Conservation (phyloP, 2,797 vertebrate genomes). For the Danio kyathit region DNA sequence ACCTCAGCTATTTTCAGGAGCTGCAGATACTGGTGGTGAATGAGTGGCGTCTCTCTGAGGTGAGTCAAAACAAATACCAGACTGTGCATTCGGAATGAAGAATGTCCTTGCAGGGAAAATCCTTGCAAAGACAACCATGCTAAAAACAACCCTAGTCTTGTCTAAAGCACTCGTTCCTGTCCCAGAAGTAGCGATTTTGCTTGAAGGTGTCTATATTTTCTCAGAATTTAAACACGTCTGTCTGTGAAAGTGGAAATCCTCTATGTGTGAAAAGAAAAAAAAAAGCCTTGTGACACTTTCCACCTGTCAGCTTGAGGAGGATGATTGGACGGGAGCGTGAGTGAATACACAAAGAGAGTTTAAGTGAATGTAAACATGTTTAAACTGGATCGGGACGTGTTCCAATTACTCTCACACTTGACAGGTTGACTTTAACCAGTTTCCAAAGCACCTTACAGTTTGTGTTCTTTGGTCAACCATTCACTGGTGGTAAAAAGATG, state of each 20-base stretch:
- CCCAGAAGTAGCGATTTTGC: slow-evolving; percentile 32
- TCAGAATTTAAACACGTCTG: slow-evolving; percentile 14
- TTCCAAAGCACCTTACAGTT: background rate
- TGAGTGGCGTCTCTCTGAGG: slow-evolving; percentile 43
- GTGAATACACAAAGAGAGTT: slow-evolving; percentile 15
- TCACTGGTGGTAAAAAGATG: slow-evolving; percentile 45
- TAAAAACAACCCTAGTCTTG: slow-evolving; percentile 60
- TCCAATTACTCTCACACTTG: slow-evolving; percentile 16
- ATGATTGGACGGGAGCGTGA: slow-evolving; percentile 6
- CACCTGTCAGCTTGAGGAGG: slow-evolving; percentile 39
- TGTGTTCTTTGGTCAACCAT: slow-evolving; percentile 25
- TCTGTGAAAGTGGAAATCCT: slow-evolving; percentile 44
- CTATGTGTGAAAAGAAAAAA: background rate
- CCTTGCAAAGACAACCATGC: slow-evolving; percentile 55
- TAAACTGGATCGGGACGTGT: background rate
- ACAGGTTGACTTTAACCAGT: slow-evolving; percentile 17
- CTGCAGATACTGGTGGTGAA: slow-evolving; percentile 46
- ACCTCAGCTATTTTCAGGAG: slow-evolving; percentile 34
- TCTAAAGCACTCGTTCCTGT: slow-evolving; percentile 47
- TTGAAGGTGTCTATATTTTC: slow-evolving; percentile 46
- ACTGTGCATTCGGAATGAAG: slow-evolving; percentile 50
- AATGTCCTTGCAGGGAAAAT: slow-evolving; percentile 63
- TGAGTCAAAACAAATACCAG: slow-evolving; percentile 64
- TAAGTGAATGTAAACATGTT: slow-evolving; percentile 26
- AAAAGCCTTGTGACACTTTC: slow-evolving; percentile 35